Base-by-base conservation (phyloP, 2,888 invertebrate species). In the Pyrrhosoma nymphula region DNA sequence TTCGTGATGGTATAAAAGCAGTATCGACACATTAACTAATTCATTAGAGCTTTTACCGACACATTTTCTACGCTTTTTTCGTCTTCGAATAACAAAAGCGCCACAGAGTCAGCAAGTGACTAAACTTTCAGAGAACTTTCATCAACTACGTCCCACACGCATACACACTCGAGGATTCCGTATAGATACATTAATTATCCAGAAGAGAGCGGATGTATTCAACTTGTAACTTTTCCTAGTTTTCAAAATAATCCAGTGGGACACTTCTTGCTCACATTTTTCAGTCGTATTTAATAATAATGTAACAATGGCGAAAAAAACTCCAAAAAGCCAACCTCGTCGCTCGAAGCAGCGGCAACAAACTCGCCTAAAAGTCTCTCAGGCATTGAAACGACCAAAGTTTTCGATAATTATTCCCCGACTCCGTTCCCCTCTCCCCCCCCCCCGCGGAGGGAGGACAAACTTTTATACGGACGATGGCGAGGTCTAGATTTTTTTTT, bases 331-430 rank as follows among this genome's bases (percentile, higher is more conserved):
- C 82, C 82, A 16, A 3, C 35, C 35, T 82, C 82, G 35, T 14
- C 18, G 82, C 35, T 82, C 82, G 35, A 35, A 82, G 35, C 82
- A 35, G 82, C 82, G 82, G 82, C 82, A 82, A 82, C 30, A 82
- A 82, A 82, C 82, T 82, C 82, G 82, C 14, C 82, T 14, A 35
- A 82, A 82, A 82, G 82, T 82, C 82, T 35, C 82, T 35, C 14
- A 35, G 82, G 82, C 82, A 82, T 82, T 82, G 82, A 82, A 82
- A 82, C 82, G 82, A 82, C 82, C 82, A 82, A 82, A 82, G 82
- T 82, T 82, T 82, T 82, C 82, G 82, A 82, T 82, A 82, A 82
- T 82, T 82, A 82, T 82, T 82, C 82, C 82, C 82, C 82, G 26
- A 82, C 82, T 82, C 82, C 82, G 82, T 82, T 82, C 82, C 1